Percentiles rank a stretch among this genome's conserved stretches.
These are phyloP conservation scores for Caenorhabditis virilis DNA, from an alignment of 2,888 invertebrate genomes.

Conservation along the genomic window DNA sequence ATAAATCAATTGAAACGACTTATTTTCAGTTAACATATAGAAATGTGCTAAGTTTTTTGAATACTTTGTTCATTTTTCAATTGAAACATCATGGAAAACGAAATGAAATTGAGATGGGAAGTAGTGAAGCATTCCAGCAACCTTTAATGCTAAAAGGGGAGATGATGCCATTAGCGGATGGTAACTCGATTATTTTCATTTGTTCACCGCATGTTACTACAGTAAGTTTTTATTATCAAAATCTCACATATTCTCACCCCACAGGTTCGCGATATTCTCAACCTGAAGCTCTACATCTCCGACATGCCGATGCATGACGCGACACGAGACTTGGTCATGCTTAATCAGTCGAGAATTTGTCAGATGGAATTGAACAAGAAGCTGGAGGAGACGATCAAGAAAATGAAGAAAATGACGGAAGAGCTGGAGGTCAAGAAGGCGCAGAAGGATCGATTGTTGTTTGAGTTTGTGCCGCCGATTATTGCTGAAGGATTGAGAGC, in stretches of 20 bases:
- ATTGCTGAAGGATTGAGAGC: constrained; percentile 56
- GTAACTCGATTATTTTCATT: constrained; percentile 61
- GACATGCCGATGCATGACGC: constrained; percentile 67
- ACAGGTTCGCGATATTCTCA: constrained; percentile 55
- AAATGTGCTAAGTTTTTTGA: constrained; percentile 57
- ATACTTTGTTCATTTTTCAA: constrained; percentile 65
- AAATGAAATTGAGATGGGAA: constrained; percentile 45
- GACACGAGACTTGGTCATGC: constrained; percentile 63
- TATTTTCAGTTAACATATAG: constrained; percentile 61
- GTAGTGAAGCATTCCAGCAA: constrained; percentile 44
- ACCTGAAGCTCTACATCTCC: constrained; percentile 61
- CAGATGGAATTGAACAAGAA: constrained; percentile 65
- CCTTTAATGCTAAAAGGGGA: constrained; percentile 50
- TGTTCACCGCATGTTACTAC: constrained; percentile 65
- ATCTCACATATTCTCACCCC: no score
- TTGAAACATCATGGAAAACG: constrained; percentile 52
- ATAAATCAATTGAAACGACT: no score
- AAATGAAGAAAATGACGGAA: constrained; percentile 53
- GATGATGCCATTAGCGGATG: constrained; percentile 59
- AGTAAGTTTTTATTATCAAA: no score
- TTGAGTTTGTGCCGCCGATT: constrained; percentile 57
- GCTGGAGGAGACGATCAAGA: constrained; percentile 59
- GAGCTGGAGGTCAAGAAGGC: constrained; percentile 56
- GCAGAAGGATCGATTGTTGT: constrained; percentile 54
- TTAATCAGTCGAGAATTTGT: constrained; percentile 64